Base-by-base conservation (phyloP, 2,797 vertebrate genomes). In the Crotalus adamanteus region DNA sequence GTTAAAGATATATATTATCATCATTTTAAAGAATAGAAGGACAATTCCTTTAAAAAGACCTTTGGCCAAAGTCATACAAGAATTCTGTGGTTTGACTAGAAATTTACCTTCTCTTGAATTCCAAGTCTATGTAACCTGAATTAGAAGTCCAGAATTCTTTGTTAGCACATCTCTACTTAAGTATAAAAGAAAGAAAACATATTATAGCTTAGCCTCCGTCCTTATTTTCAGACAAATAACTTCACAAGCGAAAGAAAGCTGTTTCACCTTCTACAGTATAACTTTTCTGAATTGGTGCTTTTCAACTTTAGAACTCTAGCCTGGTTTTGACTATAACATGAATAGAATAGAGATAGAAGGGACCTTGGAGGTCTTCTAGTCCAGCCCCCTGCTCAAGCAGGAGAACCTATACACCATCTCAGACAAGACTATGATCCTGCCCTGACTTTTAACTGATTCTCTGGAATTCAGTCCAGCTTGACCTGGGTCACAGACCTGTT, bases 1-100 rank as follows among this genome's bases (percentile, higher is more conserved):
- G 5, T 51, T n/a, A 94, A 59, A 87, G 87, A 92, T 94, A 95
- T 90, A 73, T 90, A 73, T 20, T 92, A 88, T 91, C 90, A 78
- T 42, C 0, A 0, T 88, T 47, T 60, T 95, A 69, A 16, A 87
- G 65, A 94, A 65, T 90, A 93, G 93, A 93, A 73, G 88, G 91
- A 94, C 93, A 95, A 69, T 92, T 93, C 0, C 0, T 87, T 56
- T 53, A 37, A 88, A 91, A 89, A 60, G 0, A 87, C n/a, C 61
- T 89, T 83, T 90, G 91, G 57, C 61, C 61, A 90, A 93, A 55
- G 90, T 87, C 90, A 91, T 53, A 51, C 51, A 90, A 47, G 91
- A 94, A 92, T 91, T 31, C 61, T 91, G 85, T 16, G 78, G 65
- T 42, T 51, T 85, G 53, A 51, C 37, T 89, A 87, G 25, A 95